A percentile compares a stretch with the other conserved stretches of the same genome.
Evolutionary conservation across 2,113 vertebrate genomes (phyloP).

Genomic region (Pedionomus torquatus): DNA sequence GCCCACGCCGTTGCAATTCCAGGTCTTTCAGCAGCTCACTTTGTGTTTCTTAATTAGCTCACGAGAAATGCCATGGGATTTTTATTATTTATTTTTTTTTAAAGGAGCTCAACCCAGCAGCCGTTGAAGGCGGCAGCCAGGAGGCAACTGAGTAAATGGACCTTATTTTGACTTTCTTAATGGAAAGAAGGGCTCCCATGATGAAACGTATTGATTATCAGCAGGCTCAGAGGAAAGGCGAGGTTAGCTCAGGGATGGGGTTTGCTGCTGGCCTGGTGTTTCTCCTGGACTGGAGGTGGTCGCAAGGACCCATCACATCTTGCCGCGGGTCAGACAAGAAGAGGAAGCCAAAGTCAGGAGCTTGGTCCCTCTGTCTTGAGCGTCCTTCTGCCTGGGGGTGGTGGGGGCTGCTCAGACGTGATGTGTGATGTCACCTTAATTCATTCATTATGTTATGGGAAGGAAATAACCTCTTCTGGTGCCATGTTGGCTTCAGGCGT

Average conservation of each 20-base stretch:
- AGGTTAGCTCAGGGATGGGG: not conserved
- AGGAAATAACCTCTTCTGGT: not conserved
- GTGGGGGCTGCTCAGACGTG: not conserved
- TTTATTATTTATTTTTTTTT: not conserved
- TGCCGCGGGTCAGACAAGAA: rapidly evolving
- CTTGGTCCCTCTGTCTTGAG: not conserved
- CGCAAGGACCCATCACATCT: not conserved
- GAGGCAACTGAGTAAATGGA: not conserved
- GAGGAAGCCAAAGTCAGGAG: not conserved
- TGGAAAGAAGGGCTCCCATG: not conserved
- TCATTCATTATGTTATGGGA: not conserved
- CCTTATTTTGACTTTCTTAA: not conserved
- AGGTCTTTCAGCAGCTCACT: constrained; percentile 29
- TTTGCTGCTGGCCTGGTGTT: not conserved
- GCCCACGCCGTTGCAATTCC: not conserved
- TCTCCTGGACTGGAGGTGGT: not conserved
- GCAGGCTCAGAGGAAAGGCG: not conserved
- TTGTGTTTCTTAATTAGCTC: not conserved
- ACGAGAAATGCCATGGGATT: not conserved
- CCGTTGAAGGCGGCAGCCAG: not conserved
- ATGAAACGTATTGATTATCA: not conserved
- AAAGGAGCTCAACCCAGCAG: not conserved
- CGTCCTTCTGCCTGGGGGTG: not conserved
- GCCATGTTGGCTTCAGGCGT: rapidly evolving
- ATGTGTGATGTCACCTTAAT: not conserved